Evolutionary conservation across 2,113 vertebrate genomes (phyloP).

Genomic region (Proterorhinus semilunaris): DNA sequence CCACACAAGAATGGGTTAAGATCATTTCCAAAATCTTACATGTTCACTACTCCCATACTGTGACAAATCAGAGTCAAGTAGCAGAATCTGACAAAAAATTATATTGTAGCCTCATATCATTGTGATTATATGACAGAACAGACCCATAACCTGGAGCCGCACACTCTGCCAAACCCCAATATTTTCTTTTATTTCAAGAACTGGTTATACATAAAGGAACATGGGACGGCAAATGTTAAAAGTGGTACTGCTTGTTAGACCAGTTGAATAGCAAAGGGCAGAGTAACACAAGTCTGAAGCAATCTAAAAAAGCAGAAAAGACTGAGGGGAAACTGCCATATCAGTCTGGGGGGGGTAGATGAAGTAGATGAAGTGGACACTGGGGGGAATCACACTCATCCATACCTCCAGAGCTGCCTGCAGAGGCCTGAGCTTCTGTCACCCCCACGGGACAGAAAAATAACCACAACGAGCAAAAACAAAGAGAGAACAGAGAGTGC

Average conservation of each 20-base stretch:
- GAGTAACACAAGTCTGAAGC: not conserved
- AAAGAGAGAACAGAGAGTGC: slow-evolving; percentile 47
- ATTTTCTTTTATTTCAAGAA: not conserved
- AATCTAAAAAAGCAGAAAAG: slow-evolving; percentile 6
- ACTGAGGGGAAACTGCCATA: slow-evolving; percentile 14
- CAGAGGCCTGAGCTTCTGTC: slow-evolving; percentile 65
- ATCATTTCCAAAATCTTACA: not conserved
- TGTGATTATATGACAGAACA: not conserved
- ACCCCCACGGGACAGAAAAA: slow-evolving; percentile 52
- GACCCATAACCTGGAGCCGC: not conserved
- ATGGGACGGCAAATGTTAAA: not conserved
- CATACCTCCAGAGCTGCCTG: slow-evolving; percentile 69
- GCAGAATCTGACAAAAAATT: too few relatives aligned
- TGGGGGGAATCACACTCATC: slow-evolving; percentile 47
- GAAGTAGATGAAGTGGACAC: slow-evolving; percentile 16
- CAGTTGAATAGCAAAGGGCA: not conserved
- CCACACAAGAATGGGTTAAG: not conserved
- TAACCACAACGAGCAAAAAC: slow-evolving; percentile 40
- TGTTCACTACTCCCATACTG: not conserved
- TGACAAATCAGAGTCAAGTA: not conserved
- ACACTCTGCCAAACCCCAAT: not conserved
- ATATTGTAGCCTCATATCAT: not conserved
- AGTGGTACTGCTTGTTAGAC: not conserved
- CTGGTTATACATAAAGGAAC: slow-evolving; percentile 1
- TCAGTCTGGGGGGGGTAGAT: not conserved